These are phyloP conservation scores for Noctua fimbriata DNA, from an alignment of 2,888 invertebrate genomes.

Conservation along the genomic window DNA sequence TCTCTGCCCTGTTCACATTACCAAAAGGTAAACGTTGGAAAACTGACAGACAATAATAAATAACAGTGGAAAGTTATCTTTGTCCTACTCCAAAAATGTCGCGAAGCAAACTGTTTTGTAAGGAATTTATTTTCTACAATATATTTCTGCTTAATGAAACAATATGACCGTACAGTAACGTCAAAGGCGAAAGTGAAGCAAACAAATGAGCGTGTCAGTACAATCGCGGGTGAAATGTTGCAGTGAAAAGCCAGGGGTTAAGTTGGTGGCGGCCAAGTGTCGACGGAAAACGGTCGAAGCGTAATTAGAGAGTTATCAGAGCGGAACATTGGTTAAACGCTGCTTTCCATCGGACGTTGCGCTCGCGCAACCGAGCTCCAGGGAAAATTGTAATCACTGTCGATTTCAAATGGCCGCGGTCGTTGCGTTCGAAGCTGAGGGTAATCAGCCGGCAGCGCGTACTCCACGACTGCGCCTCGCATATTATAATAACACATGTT, in stretches of 20 bases:
- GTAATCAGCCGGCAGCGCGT: slow-evolving; percentile 71
- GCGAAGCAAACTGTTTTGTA: slow-evolving; percentile 38
- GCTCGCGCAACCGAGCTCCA: slow-evolving; percentile 87
- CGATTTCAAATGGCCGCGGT: slow-evolving; percentile 88
- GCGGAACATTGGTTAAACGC: slow-evolving; percentile 90
- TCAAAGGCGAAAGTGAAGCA: slow-evolving; percentile 87
- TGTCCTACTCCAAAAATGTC: slow-evolving; percentile 71
- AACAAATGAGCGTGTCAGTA: slow-evolving; percentile 80
- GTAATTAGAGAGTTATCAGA: slow-evolving; percentile 90
- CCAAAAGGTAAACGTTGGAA: slow-evolving; percentile 31
- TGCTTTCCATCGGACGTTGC: slow-evolving; percentile 90
- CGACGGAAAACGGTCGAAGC: slow-evolving; percentile 87
- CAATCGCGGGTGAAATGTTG: slow-evolving; percentile 84
- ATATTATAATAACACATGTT: slow-evolving; percentile 78
- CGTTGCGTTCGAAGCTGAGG: slow-evolving; percentile 81
- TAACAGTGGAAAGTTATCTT: slow-evolving; percentile 67
- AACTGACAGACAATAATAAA: slow-evolving; percentile 51
- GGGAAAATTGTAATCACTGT: slow-evolving; percentile 90
- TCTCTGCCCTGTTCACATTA: slow-evolving; percentile 58
- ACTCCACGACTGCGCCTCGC: slow-evolving; percentile 44
- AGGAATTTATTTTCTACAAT: slow-evolving; percentile 71
- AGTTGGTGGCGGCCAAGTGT: slow-evolving; percentile 83
- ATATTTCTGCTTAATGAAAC: slow-evolving; percentile 70
- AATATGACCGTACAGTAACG: slow-evolving; percentile 69
- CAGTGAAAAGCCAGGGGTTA: slow-evolving; percentile 88